These are phyloP conservation scores for Oegoconia quadripuncta DNA, from an alignment of 2,888 invertebrate species.

Conservation along the genomic window DNA sequence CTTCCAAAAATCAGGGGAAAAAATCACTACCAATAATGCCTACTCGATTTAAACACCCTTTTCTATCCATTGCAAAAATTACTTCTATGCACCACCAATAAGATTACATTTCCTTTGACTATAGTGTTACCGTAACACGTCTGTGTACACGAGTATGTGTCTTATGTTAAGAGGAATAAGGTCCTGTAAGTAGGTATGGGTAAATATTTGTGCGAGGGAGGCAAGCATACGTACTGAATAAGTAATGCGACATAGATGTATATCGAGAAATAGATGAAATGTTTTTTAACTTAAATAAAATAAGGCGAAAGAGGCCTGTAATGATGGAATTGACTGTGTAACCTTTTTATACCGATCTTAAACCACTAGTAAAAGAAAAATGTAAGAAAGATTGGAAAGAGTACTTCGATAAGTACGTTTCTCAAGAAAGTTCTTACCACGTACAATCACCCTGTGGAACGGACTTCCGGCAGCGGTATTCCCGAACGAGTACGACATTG, in stretches of 20 bases:
- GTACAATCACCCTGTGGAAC: too few relatives aligned
- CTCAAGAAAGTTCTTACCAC: too few relatives aligned
- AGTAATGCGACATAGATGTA: slow-evolving; percentile 33
- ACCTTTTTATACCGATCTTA: too few relatives aligned
- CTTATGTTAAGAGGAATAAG: slow-evolving; percentile 5
- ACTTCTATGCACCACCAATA: background rate
- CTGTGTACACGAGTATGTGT: background rate
- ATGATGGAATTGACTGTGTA: too few relatives aligned
- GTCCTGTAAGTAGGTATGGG: slow-evolving; percentile 4
- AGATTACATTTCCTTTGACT: background rate
- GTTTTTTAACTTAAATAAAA: background rate
- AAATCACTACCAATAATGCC: slow-evolving; percentile 1
- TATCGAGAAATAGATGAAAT: background rate
- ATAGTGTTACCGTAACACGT: background rate
- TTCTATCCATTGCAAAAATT: background rate
- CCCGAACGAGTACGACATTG: too few relatives aligned
- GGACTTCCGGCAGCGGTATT: too few relatives aligned
- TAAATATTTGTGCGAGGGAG: slow-evolving; percentile 18
- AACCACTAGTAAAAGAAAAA: too few relatives aligned
- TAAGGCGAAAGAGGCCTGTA: too few relatives aligned
- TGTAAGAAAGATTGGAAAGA: too few relatives aligned
- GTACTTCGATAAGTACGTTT: too few relatives aligned
- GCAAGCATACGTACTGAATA: slow-evolving; percentile 37
- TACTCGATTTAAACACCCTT: background rate
- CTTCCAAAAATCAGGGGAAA: background rate